A percentile compares a stretch with the other conserved stretches of the same genome.
Evolutionary conservation across 2,113 vertebrate species (phyloP).

Genomic region (Paraplagusia blochii): DNA sequence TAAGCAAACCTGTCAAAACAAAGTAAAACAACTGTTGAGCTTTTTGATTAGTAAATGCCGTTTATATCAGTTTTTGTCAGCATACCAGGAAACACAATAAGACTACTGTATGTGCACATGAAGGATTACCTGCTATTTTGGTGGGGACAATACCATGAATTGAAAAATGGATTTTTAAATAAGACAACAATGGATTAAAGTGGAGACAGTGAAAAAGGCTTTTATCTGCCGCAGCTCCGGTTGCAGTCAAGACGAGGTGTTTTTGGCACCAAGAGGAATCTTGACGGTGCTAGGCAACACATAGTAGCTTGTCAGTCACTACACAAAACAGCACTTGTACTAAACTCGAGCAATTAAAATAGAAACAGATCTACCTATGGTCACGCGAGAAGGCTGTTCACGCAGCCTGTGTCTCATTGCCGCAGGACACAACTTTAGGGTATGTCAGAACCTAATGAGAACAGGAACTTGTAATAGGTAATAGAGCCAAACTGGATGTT

Average conservation of each 20-base stretch:
- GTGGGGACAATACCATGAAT: no score
- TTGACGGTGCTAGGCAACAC: constrained; percentile 38
- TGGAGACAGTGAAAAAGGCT: neutral
- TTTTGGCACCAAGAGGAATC: constrained; percentile 12
- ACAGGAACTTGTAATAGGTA: no score
- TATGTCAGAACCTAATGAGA: neutral
- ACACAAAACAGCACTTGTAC: constrained; percentile 11
- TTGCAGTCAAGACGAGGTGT: constrained; percentile 9
- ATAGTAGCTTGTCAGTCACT: constrained; percentile 25
- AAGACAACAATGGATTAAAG: neutral
- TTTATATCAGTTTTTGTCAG: no score
- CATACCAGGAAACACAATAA: no score
- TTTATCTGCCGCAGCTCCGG: neutral
- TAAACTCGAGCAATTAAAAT: constrained; percentile 34
- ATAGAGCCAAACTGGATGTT: no score
- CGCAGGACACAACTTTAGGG: neutral
- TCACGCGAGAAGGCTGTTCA: constrained; percentile 7
- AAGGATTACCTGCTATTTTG: no score
- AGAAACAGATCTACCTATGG: constrained; percentile 1
- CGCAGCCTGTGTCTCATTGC: constrained; percentile 7
- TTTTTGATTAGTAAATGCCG: no score
- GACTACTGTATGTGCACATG: no score
- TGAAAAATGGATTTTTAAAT: neutral
- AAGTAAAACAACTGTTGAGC: no score
- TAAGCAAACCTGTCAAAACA: no score